These are phyloP conservation scores for Folsomia manolachei DNA, from an alignment of 2,888 invertebrate species.

Conservation along the genomic window DNA sequence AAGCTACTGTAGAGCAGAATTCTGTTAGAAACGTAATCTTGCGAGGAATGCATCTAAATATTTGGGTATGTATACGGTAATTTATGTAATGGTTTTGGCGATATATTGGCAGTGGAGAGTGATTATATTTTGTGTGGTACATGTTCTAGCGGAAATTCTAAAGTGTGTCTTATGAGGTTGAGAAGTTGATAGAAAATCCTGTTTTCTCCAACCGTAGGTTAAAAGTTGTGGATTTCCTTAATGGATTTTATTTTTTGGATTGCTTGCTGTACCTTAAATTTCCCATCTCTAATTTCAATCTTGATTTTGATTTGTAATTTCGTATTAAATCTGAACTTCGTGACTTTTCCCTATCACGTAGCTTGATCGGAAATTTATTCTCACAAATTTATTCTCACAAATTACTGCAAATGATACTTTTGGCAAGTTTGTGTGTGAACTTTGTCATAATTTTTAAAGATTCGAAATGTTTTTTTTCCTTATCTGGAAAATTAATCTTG, in stretches of 20 bases:
- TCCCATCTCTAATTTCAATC: neutral
- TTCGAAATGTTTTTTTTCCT: neutral
- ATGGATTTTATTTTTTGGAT: neutral
- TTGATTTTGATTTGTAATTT: neutral
- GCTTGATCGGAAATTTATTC: too few species aligned
- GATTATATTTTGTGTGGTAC: too few species aligned
- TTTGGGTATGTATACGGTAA: too few species aligned
- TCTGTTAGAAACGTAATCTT: too few species aligned
- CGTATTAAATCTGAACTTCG: neutral
- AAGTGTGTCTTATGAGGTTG: neutral
- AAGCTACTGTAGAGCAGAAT: too few species aligned
- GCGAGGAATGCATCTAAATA: too few species aligned
- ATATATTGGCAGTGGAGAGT: too few species aligned
- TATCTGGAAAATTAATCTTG: neutral
- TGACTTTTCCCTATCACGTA: neutral
- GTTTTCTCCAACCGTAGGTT: neutral
- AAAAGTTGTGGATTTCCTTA: neutral
- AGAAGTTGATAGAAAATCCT: neutral
- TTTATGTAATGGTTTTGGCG: too few species aligned
- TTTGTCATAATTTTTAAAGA: neutral
- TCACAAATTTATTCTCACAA: neutral
- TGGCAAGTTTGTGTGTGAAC: neutral
- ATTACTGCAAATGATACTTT: neutral
- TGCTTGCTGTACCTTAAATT: neutral
- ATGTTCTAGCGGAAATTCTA: too few species aligned